Conservation (phyloP, 2,113 vertebrate genomes). For the Coptodon rendalli region DNA sequence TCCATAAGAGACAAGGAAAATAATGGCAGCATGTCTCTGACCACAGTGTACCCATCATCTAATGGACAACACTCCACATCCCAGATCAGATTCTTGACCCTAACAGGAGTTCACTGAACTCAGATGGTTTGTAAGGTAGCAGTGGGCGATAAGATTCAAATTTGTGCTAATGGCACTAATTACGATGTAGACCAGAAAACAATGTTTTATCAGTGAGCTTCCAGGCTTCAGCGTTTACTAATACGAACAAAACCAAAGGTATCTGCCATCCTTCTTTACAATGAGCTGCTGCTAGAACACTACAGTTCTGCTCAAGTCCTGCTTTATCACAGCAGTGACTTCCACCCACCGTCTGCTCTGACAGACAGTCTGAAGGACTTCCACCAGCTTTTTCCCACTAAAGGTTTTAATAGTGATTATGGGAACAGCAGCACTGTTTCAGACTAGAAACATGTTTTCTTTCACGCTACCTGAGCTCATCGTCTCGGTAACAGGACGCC, state of each 20-base stretch:
- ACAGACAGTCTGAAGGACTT: neutral
- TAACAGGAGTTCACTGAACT: neutral
- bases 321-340: neutral
- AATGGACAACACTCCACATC: neutral
- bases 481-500: fast-evolving
- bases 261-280: fast-evolving
- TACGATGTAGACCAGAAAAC: neutral
- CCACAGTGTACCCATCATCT: neutral
- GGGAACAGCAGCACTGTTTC: neutral
- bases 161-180: neutral
- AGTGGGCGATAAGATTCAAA: neutral
- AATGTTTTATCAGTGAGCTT: neutral
- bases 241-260: neutral
- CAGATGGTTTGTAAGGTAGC: neutral
- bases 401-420: neutral
- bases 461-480: neutral
- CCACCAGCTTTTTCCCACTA: neutral
- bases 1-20: neutral
- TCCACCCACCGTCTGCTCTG: neutral
- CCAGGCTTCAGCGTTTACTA: fast-evolving
- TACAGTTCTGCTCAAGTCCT: neutral
- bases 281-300: neutral
- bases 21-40: neutral
- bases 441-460: neutral
- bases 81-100: neutral